Evolutionary conservation across 2,888 invertebrate species (phyloP).

Genomic region (Protophormia terraenovae): DNA sequence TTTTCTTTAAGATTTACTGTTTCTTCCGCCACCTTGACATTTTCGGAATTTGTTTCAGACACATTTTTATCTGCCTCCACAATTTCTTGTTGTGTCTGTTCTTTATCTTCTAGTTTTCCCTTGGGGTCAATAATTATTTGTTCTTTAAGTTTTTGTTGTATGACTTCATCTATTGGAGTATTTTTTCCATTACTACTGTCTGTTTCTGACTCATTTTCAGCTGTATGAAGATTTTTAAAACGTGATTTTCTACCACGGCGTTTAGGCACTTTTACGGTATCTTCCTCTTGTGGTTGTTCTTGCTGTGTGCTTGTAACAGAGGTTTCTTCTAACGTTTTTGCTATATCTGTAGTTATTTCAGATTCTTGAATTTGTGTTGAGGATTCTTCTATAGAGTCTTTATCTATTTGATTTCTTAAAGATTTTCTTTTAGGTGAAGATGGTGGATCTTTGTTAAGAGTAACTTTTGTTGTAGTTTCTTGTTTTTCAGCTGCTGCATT

Average conservation of each 20-base stretch:
- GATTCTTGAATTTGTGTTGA: not conserved
- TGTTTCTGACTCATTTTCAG: conserved; percentile 43
- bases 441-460: not conserved
- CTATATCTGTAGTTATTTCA: not conserved
- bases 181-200: conserved; percentile 38
- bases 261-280: not conserved
- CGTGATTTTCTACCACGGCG: conserved; percentile 31
- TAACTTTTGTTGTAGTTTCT: not conserved
- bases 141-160: not conserved
- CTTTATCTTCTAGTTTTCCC: not conserved
- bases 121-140: too few species aligned
- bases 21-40: not conserved
- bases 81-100: not conserved
- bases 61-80: not conserved
- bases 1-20: not conserved
- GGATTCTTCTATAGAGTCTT: not conserved
- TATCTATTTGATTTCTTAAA: conserved; percentile 33
- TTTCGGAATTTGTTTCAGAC: not conserved
- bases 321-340: not conserved
- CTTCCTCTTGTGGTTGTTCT: not conserved
- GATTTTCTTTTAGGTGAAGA: conserved; percentile 25
- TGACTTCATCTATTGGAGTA: conserved; percentile 16
- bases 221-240: conserved; percentile 54
- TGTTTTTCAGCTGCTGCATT: not conserved
- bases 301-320: not conserved